Evolutionary conservation across 1,140 invertebrate species (phyloP), one percentile per base, ranked within the genome.

Genomic region (Drosophila jambulina): DNA sequence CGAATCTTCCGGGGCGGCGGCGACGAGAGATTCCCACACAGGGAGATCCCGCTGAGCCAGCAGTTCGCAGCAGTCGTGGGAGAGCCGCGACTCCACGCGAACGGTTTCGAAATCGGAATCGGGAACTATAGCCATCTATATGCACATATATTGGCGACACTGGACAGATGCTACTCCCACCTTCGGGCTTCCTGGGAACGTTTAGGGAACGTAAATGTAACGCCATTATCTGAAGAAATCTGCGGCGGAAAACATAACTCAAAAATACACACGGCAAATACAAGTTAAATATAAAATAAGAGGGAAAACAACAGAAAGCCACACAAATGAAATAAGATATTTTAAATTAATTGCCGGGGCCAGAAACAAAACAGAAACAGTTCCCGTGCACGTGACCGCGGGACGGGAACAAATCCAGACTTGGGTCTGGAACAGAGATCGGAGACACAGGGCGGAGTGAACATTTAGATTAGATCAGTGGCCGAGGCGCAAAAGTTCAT

Each of bases 171-270:
- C 53, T 36, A 56, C 53, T 38, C 15, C 53, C 53, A 56, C 53
- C 53, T 38, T 51, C 3, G 21, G 8, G 8, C 40, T 48, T 19
- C 40, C 45, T 72, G 65, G 71, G 46, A 77, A 77, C 70, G 78
- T 82, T 83, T 87, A 78, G 57, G 77, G 77, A 32, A 78, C 84
- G 77, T 90, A 88, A 88, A 84, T 90, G 85, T 88, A 88, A 88
- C 65, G 74, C 85, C 80, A 90, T 78, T 87, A 87, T 87, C 84
- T 83, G 61, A 19, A 7, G 75, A 78, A 88, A 87, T 87, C 84
- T 83, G 84, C 72, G 88, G 84, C 84, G 84, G 84, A 87, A 88
- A 87, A 88, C 84, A 87, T 87, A 87, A 87, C 84, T 87, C 85
- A 88, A 88, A 88, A 88, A 88, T 74, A 69, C 46, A 72, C 68